Evolutionary conservation across 37 sponge, comb jelly and placozoan genomes (phyloP).

Genomic region (Lycopodina hypogea): DNA sequence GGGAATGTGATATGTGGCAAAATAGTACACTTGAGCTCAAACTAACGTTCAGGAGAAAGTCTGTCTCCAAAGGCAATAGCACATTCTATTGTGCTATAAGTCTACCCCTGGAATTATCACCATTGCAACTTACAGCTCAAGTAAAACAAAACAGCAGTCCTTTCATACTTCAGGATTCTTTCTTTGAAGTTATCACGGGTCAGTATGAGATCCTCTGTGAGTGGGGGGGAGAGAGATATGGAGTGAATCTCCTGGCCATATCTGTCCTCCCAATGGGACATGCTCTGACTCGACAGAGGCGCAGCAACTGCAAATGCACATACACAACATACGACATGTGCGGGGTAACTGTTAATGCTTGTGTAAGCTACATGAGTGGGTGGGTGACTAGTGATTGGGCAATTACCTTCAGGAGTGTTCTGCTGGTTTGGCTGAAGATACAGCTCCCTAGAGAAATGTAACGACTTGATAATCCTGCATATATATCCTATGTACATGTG

Average conservation of each 20-base stretch:
- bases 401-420: too few relatives aligned
- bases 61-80: too few relatives aligned
- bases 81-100: too few relatives aligned
- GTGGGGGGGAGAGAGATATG: background rate
- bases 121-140: slow-evolving; percentile 26
- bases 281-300: background rate
- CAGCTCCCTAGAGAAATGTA: too few relatives aligned
- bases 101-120: background rate
- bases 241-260: slow-evolving; percentile 11
- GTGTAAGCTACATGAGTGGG: too few relatives aligned
- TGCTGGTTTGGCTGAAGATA: too few relatives aligned
- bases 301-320: background rate
- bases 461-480: too few relatives aligned
- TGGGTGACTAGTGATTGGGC: too few relatives aligned
- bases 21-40: too few relatives aligned
- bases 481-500: too few relatives aligned
- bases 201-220: slow-evolving; percentile 3
- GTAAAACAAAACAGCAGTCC: slow-evolving; percentile 39
- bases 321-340: background rate
- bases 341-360: too few relatives aligned
- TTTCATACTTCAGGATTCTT: slow-evolving; percentile 3
- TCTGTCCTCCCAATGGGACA: slow-evolving; percentile 22
- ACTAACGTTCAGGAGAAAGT: too few relatives aligned
- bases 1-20: background rate
- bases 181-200: slow-evolving; percentile 19